These are phyloP conservation scores for Galeruca laticollis DNA, from an alignment of 2,888 invertebrate species.

Conservation along the genomic window DNA sequence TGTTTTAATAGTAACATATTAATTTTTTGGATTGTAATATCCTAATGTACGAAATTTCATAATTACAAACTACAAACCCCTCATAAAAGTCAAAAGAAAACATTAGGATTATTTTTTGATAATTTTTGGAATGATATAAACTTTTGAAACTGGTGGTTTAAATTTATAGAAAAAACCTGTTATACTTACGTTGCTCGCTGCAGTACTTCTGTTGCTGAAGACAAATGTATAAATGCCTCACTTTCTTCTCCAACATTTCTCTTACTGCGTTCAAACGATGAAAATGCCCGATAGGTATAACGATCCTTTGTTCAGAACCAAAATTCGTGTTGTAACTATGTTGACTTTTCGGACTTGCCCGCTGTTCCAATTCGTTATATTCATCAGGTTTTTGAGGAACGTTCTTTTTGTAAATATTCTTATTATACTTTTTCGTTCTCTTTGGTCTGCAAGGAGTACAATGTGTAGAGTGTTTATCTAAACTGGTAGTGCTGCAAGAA, in stretches of 20 bases:
- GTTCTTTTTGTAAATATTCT: conserved; percentile 60
- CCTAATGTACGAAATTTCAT: neutral
- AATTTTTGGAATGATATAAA: no score
- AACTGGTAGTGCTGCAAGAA: conserved; percentile 53
- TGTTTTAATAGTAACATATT: conserved; percentile 8
- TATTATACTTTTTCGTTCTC: conserved; percentile 63
- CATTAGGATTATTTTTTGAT: no score
- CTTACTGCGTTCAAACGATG: conserved; percentile 62
- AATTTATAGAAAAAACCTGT: neutral
- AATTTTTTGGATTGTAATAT: neutral
- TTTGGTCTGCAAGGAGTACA: conserved; percentile 63
- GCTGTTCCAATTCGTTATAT: conserved; percentile 43
- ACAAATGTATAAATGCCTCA: conserved; percentile 73
- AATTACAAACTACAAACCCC: no score
- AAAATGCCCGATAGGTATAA: conserved; percentile 58
- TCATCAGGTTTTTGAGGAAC: conserved; percentile 51
- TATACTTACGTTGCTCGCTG: conserved; percentile 73
- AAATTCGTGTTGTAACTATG: conserved; percentile 35
- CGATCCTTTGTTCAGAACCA: conserved; percentile 55
- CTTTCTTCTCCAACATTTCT: conserved; percentile 72
- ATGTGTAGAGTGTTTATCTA: conserved; percentile 58
- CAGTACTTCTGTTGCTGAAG: conserved; percentile 73
- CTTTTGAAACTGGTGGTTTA: no score
- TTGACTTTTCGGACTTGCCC: conserved; percentile 22
- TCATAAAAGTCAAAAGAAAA: no score